Evolutionary conservation across 2,797 vertebrate genomes (phyloP).

Genomic region (Amphiprion clarkii): DNA sequence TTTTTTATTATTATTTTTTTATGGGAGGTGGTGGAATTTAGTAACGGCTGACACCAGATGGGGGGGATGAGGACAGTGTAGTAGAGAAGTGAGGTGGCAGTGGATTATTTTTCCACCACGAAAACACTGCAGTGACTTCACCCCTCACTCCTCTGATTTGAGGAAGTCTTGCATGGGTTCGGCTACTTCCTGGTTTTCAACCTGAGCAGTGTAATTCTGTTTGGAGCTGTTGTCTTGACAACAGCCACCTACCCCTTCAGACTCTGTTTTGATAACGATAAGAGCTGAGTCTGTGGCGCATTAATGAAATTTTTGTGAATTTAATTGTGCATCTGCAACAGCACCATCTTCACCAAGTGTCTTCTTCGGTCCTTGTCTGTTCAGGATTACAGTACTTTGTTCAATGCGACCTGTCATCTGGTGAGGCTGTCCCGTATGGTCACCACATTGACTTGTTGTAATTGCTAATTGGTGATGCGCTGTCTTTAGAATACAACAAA

Average conservation of each 20-base stretch:
- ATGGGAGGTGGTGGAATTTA: constrained; percentile 44
- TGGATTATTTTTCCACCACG: constrained; percentile 31
- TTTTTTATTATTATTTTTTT: constrained; percentile 40
- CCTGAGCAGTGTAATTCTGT: constrained; percentile 43
- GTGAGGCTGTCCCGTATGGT: constrained; percentile 37
- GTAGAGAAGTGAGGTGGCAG: constrained; percentile 14
- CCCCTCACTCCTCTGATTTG: constrained; percentile 32
- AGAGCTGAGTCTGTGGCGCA: constrained; percentile 13
- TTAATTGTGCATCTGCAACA: constrained; percentile 4
- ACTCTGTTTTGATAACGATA: constrained; percentile 38
- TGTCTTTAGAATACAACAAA: constrained; percentile 24
- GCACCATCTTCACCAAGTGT: constrained; percentile 15
- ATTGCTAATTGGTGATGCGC: constrained; percentile 33
- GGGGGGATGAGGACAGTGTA: neutral
- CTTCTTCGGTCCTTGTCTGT: constrained; percentile 10
- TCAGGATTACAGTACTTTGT: constrained; percentile 51
- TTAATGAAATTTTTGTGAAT: neutral
- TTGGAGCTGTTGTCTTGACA: constrained; percentile 67
- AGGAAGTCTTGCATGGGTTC: constrained; percentile 71
- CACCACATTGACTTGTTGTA: constrained; percentile 55
- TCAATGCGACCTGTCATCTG: constrained; percentile 26
- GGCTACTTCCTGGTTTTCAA: constrained; percentile 74
- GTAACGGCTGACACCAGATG: constrained; percentile 26
- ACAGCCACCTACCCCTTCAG: constrained; percentile 1
- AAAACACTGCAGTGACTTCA: constrained; percentile 29